Evolutionary conservation across 2,113 vertebrate species (phyloP), one percentile per base, ranked within the genome.

Genomic region (Dicerorhinus sumatrensis): DNA sequence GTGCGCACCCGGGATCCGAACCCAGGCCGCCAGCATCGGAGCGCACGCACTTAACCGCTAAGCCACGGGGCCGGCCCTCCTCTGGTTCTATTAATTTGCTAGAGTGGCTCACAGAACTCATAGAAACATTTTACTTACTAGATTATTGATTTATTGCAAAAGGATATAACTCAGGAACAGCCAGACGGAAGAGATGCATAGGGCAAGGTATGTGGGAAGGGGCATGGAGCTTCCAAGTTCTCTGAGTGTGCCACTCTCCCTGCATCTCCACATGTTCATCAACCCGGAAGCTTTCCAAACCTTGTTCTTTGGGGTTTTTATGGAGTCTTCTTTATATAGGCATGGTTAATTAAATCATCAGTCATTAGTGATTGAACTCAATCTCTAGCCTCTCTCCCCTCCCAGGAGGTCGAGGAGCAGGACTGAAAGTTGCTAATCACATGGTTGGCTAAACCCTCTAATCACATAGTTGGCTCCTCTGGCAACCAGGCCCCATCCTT

Each of bases 101-200:
- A 58, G 14, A 27, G 10, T 0, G 1, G n/a, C 36, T 76, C 48
- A n/a, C 70, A 93, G 10, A 86, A 86, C 60, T 86, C 82, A 77
- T 63, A 86, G 91, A 77, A 93, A 42, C 46, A 88, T 94, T 94
- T 94, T 80, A 94, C 51, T 80, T 62, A 80, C 54, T 79, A 80
- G 51, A 70, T 88, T 87, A 70, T 69, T 18, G 17, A 36, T 88
- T 88, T 80, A 60, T 94, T 94, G 62, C 31, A 60, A 94, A 72
- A 72, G 25, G 54, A 72, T 62, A 62, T 58, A 93, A 77, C 21
- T 80, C 76, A 76, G 72, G 72, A 77, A 77, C 72, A 93, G 21
- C 72, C 29, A 86, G 48, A 46, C 46, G 60, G 72, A 93, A 93
- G 60, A 93, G 14, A 46, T 67, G 9, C 51, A 25, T 70, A 81